A percentile compares a stretch with the other conserved stretches of the same genome.
Evolutionary conservation across 2,113 vertebrate species (phyloP).

Genomic region (Cyrtonyx montezumae): DNA sequence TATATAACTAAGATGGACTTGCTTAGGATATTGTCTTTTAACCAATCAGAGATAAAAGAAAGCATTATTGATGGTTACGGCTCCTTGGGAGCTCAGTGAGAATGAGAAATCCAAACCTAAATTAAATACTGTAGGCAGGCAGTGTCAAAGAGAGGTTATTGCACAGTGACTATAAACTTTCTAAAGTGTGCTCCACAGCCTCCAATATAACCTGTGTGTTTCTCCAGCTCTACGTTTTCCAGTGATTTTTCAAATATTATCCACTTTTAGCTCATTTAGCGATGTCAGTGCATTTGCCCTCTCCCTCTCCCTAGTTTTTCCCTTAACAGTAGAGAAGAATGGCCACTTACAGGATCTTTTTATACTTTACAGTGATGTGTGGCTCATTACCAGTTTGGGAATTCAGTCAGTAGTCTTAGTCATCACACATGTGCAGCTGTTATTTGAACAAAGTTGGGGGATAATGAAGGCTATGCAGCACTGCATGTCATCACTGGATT

Average conservation of each 20-base stretch:
- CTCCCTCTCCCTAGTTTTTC: background rate
- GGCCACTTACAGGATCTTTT: background rate
- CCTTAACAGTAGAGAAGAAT: background rate
- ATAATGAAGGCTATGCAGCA: background rate
- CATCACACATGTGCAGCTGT: accelerated
- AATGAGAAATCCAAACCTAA: constrained; percentile 19
- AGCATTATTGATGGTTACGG: background rate
- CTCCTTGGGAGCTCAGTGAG: constrained; percentile 28
- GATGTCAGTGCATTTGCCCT: background rate
- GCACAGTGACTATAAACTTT: background rate
- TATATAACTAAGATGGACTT: constrained; percentile 28
- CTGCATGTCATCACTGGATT: accelerated
- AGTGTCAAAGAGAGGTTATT: constrained; percentile 5
- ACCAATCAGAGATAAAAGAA: constrained; percentile 41
- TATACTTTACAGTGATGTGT: background rate
- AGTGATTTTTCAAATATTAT: background rate
- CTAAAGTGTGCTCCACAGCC: background rate
- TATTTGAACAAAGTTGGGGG: background rate
- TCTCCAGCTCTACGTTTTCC: background rate
- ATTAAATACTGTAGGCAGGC: background rate
- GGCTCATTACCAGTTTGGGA: background rate
- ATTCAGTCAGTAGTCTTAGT: background rate
- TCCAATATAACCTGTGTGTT: background rate
- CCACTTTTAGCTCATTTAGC: background rate
- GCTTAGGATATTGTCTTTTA: constrained; percentile 16